Evolutionary conservation across 2,797 vertebrate genomes (phyloP), one percentile per base, ranked within the genome.

Genomic region (Novumbra hubbsi): DNA sequence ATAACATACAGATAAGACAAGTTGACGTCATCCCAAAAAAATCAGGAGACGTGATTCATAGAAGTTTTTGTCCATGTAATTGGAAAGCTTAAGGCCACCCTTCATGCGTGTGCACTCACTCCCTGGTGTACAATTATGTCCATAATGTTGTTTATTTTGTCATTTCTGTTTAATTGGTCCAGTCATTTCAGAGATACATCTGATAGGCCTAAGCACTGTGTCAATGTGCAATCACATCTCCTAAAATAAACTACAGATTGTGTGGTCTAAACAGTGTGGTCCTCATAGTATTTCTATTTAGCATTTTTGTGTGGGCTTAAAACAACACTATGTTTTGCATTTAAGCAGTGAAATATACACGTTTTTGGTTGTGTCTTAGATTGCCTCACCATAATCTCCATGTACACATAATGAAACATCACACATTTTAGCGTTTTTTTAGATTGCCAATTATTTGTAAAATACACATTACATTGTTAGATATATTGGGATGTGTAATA

Each of bases 241-340:
- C 79, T 65, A 68, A 86, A 90, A 76, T 79, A 89, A 82, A 64
- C 55, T 3, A 24, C 55, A 57, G 55, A 57, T 24, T 57, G 55
- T 57, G 55, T 57, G 55, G 55, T 57, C 55, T 9, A 8, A 55
- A 9, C n/a, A 11, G 55, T 57, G n/a, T 57, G 55, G 55, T 57
- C 55, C 55, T 24, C 50, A 55, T 55, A 55, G 50, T 21, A 55
- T 19, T 19, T n/a, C 5, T 34, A 34, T 34, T 34, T 34, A 34
- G 1, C 7, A 7, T 52, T 52, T 52, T 52, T 52, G 19, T 52
- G 32, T 2, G 50, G 50, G 50, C 50, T 52, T 52, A 52, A 52
- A 16, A 52, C 50, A 52, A 52, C 50, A 52, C 50, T 17, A 55
- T n/a, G 2, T 19, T 55, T 19, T 55, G 50, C 50, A 55, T 55